phyloP scores from a whole-genome alignment of 2,113 vertebrate species.

The Alexandromys fortis region DNA sequence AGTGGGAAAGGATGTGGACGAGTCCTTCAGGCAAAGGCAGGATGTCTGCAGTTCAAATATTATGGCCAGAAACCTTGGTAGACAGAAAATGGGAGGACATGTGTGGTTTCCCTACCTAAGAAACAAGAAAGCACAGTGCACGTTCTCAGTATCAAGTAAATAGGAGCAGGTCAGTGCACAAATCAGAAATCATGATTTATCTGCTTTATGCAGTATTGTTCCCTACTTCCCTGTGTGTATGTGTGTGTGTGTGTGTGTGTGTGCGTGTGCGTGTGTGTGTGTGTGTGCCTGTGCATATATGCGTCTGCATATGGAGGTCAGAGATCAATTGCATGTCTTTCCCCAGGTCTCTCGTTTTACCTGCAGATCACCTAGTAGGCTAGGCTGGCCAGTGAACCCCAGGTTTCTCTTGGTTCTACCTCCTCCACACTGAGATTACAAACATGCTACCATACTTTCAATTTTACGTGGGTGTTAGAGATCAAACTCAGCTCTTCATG shows the following conservation, averaged over 20 bases:
- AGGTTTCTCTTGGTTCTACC: not conserved
- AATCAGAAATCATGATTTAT: not conserved
- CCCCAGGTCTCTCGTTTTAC: not conserved
- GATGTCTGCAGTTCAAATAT: fast-evolving
- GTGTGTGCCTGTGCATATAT: not conserved
- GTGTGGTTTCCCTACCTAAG: fast-evolving
- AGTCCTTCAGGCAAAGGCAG: not conserved
- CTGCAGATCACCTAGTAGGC: not conserved
- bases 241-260: fast-evolving
- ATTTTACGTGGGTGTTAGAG: not conserved
- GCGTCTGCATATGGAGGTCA: not conserved
- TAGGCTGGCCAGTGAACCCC: not conserved
- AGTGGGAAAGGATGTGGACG: too few relatives aligned
- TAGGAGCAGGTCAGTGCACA: not conserved
- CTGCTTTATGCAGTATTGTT: not conserved
- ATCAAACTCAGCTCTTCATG: not conserved
- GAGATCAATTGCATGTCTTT: not conserved
- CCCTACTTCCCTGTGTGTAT: not conserved
- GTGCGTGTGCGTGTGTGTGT: not conserved
- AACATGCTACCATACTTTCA: fast-evolving
- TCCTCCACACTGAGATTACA: not conserved
- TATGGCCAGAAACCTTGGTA: not conserved
- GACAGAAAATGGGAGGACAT: fast-evolving
- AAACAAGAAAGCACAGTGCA: not conserved
- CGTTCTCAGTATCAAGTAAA: fast-evolving